Conservation (phyloP, 1,140 invertebrate species). For the Drosophila persimilis region DNA sequence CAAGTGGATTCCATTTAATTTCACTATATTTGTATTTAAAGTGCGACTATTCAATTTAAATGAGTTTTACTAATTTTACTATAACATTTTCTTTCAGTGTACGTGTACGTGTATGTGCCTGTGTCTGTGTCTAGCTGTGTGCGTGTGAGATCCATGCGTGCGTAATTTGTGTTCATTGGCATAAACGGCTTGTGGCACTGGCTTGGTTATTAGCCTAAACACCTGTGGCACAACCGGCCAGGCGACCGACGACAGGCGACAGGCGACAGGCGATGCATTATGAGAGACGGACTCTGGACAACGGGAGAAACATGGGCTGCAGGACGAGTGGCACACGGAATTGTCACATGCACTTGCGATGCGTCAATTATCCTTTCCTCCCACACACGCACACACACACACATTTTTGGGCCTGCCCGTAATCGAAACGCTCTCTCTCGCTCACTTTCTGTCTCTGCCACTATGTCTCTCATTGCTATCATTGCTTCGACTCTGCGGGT, state of each 20-base stretch:
- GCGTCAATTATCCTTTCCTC: constrained; percentile 65
- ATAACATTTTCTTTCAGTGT: no score
- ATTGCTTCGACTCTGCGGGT: no score
- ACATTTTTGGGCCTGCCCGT: no score
- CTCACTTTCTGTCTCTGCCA: no score
- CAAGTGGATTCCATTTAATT: no score
- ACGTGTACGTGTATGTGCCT: not conserved
- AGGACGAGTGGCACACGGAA: constrained; percentile 13
- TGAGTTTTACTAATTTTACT: no score
- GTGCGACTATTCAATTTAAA: no score
- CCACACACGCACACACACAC: not conserved
- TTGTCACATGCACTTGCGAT: constrained; percentile 56
- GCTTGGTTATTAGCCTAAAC: constrained; percentile 65
- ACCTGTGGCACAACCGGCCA: constrained; percentile 68
- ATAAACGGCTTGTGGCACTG: constrained; percentile 58
- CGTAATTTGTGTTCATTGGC: constrained; percentile 75
- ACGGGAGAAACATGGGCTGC: no score
- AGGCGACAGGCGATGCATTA: constrained; percentile 1
- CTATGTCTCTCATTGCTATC: no score
- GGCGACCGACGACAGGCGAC: no score
- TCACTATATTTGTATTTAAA: no score
- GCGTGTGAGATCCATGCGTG: constrained; percentile 25
- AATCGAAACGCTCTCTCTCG: not conserved
- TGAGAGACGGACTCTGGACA: constrained; percentile 6
- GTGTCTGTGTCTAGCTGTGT: constrained; percentile 15